A percentile compares a stretch with the other conserved stretches of the same genome.
Evolutionary conservation across 2,797 vertebrate species (phyloP).

Genomic region (Helostoma temminkii): DNA sequence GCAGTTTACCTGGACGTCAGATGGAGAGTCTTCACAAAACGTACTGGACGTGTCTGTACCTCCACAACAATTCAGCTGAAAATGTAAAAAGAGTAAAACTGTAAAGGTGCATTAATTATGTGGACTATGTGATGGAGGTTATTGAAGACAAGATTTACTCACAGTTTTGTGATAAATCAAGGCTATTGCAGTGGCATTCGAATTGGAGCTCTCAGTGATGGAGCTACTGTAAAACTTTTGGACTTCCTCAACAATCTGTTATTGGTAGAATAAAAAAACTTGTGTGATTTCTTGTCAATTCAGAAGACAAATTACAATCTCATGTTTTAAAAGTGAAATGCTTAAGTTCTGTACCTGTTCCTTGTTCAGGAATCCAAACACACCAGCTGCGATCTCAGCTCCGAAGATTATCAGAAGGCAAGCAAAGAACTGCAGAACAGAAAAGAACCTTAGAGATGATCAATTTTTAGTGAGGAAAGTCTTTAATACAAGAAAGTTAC

Average conservation of each 20-base stretch:
- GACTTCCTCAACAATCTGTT: slow-evolving; percentile 90
- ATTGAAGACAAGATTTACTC: slow-evolving; percentile 62
- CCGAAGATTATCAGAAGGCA: slow-evolving; percentile 97
- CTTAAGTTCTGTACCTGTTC: slow-evolving; percentile 80
- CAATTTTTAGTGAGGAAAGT: no score
- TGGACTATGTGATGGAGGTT: neutral
- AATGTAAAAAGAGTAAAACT: neutral
- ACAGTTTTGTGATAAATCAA: slow-evolving; percentile 86
- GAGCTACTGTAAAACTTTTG: slow-evolving; percentile 89
- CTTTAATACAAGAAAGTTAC: neutral
- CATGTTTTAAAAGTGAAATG: neutral
- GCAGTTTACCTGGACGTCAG: slow-evolving; percentile 60
- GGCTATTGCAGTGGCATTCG: slow-evolving; percentile 80
- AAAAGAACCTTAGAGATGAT: neutral
- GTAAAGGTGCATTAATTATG: neutral
- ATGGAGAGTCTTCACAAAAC: slow-evolving; percentile 48
- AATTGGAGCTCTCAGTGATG: slow-evolving; percentile 65
- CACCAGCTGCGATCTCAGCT: slow-evolving; percentile 93
- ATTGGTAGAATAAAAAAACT: neutral
- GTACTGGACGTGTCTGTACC: neutral
- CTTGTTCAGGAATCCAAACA: slow-evolving; percentile 95
- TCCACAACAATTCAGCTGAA: slow-evolving; percentile 83
- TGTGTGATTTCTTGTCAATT: neutral
- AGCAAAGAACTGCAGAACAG: slow-evolving; percentile 90
- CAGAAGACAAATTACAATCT: neutral